These are phyloP conservation scores for Sebastes schlegelii DNA, from an alignment of 2,113 vertebrate genomes.

Conservation along the genomic window DNA sequence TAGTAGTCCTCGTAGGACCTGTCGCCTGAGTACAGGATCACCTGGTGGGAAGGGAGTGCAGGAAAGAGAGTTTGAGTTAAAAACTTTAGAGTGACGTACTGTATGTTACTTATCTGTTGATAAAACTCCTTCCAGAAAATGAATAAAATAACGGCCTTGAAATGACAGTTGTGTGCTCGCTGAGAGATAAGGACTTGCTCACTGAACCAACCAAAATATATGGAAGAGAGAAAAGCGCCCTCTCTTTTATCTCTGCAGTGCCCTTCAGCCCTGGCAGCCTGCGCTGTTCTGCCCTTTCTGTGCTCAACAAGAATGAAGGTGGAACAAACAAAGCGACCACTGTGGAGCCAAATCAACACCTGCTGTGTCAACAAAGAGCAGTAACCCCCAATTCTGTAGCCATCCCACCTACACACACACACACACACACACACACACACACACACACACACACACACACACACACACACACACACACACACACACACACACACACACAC, in stretches of 20 bases:
- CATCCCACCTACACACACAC: neutral
- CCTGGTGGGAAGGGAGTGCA: constrained; percentile 72
- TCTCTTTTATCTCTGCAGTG: constrained; percentile 54
- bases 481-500: constrained; percentile 2
- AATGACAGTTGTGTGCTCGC: constrained; percentile 33
- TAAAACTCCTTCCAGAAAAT: neutral
- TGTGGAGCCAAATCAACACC: constrained; percentile 26
- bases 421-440: neutral
- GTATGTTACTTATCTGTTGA: neutral
- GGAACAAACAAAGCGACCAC: constrained; percentile 75
- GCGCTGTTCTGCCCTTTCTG: constrained; percentile 63
- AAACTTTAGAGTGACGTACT: constrained; percentile 15
- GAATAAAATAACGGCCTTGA: constrained; percentile 34
- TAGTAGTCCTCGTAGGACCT: constrained; percentile 88
- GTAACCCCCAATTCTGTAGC: constrained; percentile 23
- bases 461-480: neutral
- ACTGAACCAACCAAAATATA: constrained; percentile 45
- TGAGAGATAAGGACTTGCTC: constrained; percentile 37
- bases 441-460: constrained; percentile 4
- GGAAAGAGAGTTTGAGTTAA: constrained; percentile 6
- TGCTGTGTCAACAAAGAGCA: constrained; percentile 63
- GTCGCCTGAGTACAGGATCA: constrained; percentile 92
- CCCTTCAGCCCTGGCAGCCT: constrained; percentile 66
- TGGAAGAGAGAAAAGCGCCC: constrained; percentile 31
- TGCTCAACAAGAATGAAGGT: constrained; percentile 52